A percentile compares a stretch with the other conserved stretches of the same genome.
Evolutionary conservation across 2,113 vertebrate species (phyloP).

Genomic region (Salminus brasiliensis): DNA sequence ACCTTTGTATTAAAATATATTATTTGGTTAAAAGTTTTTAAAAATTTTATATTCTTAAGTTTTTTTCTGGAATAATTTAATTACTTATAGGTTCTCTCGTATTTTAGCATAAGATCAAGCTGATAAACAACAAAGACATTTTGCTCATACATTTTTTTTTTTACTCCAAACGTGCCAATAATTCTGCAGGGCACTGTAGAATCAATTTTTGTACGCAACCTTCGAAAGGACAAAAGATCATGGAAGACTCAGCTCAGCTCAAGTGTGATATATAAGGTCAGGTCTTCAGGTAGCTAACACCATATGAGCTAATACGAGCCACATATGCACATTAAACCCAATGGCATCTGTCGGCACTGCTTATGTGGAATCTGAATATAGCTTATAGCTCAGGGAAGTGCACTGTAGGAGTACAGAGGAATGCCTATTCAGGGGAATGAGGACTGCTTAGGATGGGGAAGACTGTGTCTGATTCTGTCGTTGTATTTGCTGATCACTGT

Average conservation of each 20-base stretch:
- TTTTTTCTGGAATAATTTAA: too few relatives aligned
- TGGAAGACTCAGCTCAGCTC: neutral
- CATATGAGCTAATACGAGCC: neutral
- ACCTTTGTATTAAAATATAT: too few relatives aligned
- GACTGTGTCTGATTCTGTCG: neutral
- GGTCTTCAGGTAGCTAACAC: neutral
- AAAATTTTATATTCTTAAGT: too few relatives aligned
- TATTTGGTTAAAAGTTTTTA: too few relatives aligned
- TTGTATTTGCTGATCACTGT: neutral
- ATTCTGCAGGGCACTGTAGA: neutral
- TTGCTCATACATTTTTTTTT: neutral
- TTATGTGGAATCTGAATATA: neutral
- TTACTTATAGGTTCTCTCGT: neutral
- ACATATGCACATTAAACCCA: slow-evolving; percentile 6
- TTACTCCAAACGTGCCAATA: neutral
- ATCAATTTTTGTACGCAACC: neutral
- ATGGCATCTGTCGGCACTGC: neutral
- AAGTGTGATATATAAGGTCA: neutral
- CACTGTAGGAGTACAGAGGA: neutral
- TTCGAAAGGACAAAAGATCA: slow-evolving; percentile 6
- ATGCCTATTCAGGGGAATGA: slow-evolving; percentile 2
- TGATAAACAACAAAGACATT: too few relatives aligned
- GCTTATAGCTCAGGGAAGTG: slow-evolving; percentile 3
- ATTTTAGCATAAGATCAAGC: neutral
- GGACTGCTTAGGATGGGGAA: neutral